Evolutionary conservation across 2,888 invertebrate species (phyloP).

Genomic region (Ennomos quercinarius): DNA sequence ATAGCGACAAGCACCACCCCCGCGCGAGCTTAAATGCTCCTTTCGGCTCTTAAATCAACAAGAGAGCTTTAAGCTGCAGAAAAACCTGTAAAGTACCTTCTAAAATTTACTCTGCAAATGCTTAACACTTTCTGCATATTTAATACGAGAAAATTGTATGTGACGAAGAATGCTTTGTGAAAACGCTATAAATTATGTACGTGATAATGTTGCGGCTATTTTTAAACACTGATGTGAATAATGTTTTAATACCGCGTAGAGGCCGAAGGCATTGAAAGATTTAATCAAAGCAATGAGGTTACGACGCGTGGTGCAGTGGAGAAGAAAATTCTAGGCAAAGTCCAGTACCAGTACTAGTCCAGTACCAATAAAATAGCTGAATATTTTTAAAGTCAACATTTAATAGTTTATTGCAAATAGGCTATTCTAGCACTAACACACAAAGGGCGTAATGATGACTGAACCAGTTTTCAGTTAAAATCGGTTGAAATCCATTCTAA

Average conservation of each 20-base stretch:
- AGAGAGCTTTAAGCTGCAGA: slow-evolving; percentile 17
- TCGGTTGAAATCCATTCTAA: too few relatives aligned
- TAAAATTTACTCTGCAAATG: slow-evolving; percentile 17
- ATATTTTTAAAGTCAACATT: too few relatives aligned
- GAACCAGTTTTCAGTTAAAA: too few relatives aligned
- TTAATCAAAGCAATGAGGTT: too few relatives aligned
- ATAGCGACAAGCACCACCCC: slow-evolving; percentile 20
- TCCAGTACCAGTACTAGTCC: too few relatives aligned
- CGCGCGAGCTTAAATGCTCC: slow-evolving; percentile 11
- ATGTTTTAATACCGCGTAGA: background rate
- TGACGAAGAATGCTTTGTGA: slow-evolving; percentile 53
- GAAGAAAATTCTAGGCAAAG: too few relatives aligned
- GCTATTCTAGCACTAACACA: too few relatives aligned
- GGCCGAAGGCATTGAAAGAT: too few relatives aligned
- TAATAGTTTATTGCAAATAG: too few relatives aligned
- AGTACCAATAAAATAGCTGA: background rate
- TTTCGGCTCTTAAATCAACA: slow-evolving; percentile 26
- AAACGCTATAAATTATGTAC: slow-evolving; percentile 37
- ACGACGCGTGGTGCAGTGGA: too few relatives aligned
- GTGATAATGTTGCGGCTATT: slow-evolving; percentile 18
- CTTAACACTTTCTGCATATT: slow-evolving; percentile 54
- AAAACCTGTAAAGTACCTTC: slow-evolving; percentile 26
- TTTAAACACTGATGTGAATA: slow-evolving; percentile 2
- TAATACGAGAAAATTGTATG: slow-evolving; percentile 52
- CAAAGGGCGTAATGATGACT: too few relatives aligned